These are phyloP conservation scores for Zootermopsis nevadensis DNA, from an alignment of 2,888 invertebrate species.

Conservation along the genomic window DNA sequence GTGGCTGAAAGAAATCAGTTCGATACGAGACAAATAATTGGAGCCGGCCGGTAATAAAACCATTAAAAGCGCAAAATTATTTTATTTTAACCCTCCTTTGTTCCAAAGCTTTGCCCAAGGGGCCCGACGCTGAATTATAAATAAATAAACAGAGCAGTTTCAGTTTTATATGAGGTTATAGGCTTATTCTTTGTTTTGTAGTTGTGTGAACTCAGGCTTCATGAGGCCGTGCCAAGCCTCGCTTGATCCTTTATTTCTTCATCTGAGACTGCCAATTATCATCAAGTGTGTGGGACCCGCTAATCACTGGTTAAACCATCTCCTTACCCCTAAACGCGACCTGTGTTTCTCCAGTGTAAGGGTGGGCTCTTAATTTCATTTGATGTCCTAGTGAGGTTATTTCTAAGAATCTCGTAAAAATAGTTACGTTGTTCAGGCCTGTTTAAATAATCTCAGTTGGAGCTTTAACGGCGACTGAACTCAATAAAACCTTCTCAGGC, in stretches of 20 bases:
- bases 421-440: too few relatives aligned
- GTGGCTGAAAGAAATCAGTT: not conserved
- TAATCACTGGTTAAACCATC: too few relatives aligned
- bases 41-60: conserved; percentile 18
- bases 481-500: too few relatives aligned
- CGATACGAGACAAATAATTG: conserved; percentile 15
- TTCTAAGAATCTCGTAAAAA: too few relatives aligned
- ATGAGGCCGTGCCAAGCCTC: not conserved
- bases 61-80: conserved; percentile 24
- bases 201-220: not conserved
- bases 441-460: too few relatives aligned
- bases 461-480: too few relatives aligned
- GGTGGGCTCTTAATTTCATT: too few relatives aligned
- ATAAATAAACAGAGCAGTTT: conserved; percentile 1
- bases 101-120: conserved; percentile 15
- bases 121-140: not conserved
- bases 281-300: not conserved
- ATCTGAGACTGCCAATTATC: not conserved
- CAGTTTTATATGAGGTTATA: conserved; percentile 9
- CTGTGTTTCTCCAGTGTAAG: too few relatives aligned
- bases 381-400: too few relatives aligned
- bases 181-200: not conserved
- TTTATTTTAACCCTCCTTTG: not conserved
- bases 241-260: not conserved
- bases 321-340: too few relatives aligned